Base-by-base conservation (phyloP, 2,797 vertebrate species). In the Stomatorhinus walkeri region DNA sequence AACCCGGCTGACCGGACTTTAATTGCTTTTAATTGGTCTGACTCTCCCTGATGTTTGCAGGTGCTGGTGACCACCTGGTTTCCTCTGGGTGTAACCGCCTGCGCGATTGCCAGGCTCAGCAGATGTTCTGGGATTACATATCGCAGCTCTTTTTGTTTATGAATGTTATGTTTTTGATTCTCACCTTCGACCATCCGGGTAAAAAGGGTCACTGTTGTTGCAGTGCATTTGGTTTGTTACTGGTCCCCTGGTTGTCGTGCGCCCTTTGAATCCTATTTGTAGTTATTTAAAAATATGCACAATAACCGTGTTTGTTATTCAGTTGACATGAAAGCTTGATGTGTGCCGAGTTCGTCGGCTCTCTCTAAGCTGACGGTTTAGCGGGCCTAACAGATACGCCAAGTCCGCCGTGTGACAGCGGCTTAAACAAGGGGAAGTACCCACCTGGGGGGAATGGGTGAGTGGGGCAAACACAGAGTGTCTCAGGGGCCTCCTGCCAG, bases 401-500 rank as follows among this genome's bases (percentile, higher is more conserved):
- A 87, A 87, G 32, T 59, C 24, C 24, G 7, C 32, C 14, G 49
- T 87, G 49, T 87, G 49, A 32, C 49, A 59, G 52, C 2, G 24
- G 51, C 85, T 61, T 52, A 59, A 59, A 43, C 52, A 43, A 59
- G 46, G 49, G 51, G 52, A 61, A 40, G 28, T 40, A 22, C 14
- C 54, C 85, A 87, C 85, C 85, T 56, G 32, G 83, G 85, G 28
- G 87, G 61, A 91, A 91, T 92, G 91, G 92, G 91, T 90, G 91
- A 89, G 85, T 90, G 93, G 94, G 93, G 94, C 94, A 94, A 93
- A 94, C 93, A 93, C 94, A 94, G 91, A 91, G 92, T 94, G 93
- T 94, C 94, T 94, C 94, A 24, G 79, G 92, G 90, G 94, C 93
- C 92, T 92, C 91, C 94, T 95, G 95, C 93, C 94, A 94, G 93